A percentile compares a stretch with the other conserved stretches of the same genome.
These are phyloP conservation scores for Tachina lurida DNA, from an alignment of 2,888 invertebrate genomes.

Conservation along the genomic window DNA sequence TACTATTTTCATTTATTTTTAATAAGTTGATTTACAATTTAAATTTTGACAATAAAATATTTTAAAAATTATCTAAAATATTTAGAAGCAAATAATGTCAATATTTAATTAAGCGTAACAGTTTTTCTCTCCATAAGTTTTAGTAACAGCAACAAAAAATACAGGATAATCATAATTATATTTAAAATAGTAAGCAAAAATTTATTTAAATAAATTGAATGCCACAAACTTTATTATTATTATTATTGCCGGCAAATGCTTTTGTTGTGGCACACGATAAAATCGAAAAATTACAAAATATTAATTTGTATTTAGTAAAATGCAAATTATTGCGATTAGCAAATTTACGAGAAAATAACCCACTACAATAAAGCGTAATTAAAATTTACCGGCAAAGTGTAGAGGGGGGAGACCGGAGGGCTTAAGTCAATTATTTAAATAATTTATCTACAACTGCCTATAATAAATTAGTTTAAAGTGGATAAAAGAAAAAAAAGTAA, in stretches of 20 bases:
- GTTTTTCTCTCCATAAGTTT: neutral
- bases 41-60: neutral
- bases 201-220: slow-evolving; percentile 22
- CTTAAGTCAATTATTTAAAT: slow-evolving; percentile 24
- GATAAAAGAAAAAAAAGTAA: neutral
- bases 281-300: slow-evolving; percentile 52
- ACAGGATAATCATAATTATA: slow-evolving; percentile 7
- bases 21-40: neutral
- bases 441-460: slow-evolving; percentile 13
- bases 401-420: neutral
- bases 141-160: neutral
- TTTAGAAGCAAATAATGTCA: slow-evolving; percentile 38
- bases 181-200: slow-evolving; percentile 36
- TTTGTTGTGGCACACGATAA: slow-evolving; percentile 27
- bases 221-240: neutral
- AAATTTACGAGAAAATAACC: slow-evolving; percentile 10
- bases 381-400: neutral
- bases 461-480: slow-evolving; percentile 28
- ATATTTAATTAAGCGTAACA: slow-evolving; percentile 54
- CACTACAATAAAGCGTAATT: neutral
- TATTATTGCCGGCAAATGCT: neutral
- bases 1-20: too few species aligned
- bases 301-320: slow-evolving; percentile 49
- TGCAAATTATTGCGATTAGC: slow-evolving; percentile 45
- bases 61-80: slow-evolving; percentile 1